Conservation (phyloP, 2,113 vertebrate genomes). For the Anguilla japonica region DNA sequence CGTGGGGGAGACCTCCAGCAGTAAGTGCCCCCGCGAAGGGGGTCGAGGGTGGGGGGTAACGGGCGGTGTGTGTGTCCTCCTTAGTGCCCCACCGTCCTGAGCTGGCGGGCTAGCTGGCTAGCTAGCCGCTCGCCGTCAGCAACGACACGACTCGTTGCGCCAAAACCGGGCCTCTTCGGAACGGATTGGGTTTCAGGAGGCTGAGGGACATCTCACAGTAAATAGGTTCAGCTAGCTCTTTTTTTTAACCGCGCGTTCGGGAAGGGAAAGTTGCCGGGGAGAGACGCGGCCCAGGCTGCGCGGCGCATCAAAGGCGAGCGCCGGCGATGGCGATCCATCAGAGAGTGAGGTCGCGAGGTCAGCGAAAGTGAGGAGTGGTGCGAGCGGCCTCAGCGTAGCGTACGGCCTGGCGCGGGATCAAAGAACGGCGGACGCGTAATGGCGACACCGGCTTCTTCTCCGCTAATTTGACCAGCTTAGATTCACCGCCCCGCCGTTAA, state of each 20-base stretch:
- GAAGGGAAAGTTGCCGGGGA: neutral
- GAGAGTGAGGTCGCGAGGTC: neutral
- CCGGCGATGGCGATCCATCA: neutral
- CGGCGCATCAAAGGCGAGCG: neutral
- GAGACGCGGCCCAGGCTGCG: neutral
- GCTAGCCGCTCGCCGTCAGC: constrained; percentile 23
- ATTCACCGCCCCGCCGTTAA: neutral
- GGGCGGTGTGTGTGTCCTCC: too few species aligned
- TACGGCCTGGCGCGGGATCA: neutral
- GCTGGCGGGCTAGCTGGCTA: too few species aligned
- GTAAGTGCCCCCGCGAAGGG: constrained; percentile 61
- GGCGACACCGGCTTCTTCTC: neutral
- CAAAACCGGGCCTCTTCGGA: constrained; percentile 59
- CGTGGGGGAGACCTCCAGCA: constrained; percentile 83
- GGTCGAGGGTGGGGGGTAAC: too few species aligned
- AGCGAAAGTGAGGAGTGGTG: neutral
- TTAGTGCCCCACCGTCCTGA: too few species aligned
- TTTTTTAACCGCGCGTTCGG: neutral
- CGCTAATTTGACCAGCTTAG: neutral
- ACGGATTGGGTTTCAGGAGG: constrained; percentile 66
- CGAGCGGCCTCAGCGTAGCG: neutral
- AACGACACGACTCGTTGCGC: constrained; percentile 68
- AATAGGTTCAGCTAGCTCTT: neutral
- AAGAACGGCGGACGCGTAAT: neutral
- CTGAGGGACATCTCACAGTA: neutral